Evolutionary conservation across 1,140 invertebrate species (phyloP), one percentile per base, ranked within the genome.

Genomic region (Trachelipus rathkii): DNA sequence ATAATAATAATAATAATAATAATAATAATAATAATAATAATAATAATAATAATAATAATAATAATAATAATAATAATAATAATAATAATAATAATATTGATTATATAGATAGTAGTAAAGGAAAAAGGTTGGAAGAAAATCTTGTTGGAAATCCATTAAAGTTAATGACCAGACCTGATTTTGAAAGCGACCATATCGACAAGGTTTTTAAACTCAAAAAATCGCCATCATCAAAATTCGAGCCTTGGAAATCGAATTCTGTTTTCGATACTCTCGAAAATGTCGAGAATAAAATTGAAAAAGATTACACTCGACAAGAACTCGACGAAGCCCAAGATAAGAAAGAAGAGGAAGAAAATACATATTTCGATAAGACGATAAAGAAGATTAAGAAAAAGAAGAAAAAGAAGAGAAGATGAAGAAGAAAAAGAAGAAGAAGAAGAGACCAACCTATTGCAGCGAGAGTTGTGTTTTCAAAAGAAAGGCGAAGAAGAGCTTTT

Each of bases 401-500:
- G 69, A 53, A 45, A 71, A 24, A 67, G n/a, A 76, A 76, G 70
- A 76, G 44, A 50, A 46, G 74, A 72, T 71, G 74, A 76, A 76
- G 33, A 53, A 71, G 70, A 71, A 76, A 60, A 70, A 72, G 45
- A 71, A 68, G 69, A 45, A 50, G 74, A 23, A 68, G 60, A 53
- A 76, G 71, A 66, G 67, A 50, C n/a, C 44, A 10, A 0, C 45
- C 45, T 24, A 46, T 76, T 70, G 74, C 71, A 21, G 67, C 71
- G 23, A 71, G 50, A 19, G 66, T 66, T 50, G 71, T 45, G 67
- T 71, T 24, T 33, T 68, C 73, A 43, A 76, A 44, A 76, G 69
- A 21, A 71, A 76, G 74, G 69, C 71, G 44, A 76, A 76, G 50
- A 46, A 76, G 13, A 68, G 46, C 74, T 76, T 76, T 66, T 76